Evolutionary conservation across 2,888 invertebrate species (phyloP).

Genomic region (Ophioninae sp.): DNA sequence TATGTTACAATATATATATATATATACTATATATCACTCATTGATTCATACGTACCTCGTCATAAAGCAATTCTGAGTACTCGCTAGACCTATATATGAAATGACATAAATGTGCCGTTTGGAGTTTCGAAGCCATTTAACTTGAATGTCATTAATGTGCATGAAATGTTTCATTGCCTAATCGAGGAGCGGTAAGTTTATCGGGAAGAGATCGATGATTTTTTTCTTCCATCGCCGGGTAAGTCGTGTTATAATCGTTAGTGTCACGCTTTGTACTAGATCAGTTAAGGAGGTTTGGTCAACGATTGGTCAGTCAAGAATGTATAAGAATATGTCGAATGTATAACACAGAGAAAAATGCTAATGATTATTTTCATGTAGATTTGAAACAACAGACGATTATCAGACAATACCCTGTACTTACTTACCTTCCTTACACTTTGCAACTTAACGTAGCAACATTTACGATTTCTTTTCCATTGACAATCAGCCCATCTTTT

Average conservation of each 20-base stretch:
- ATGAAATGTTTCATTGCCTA: slow-evolving; percentile 64
- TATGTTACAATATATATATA: background rate
- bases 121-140: slow-evolving; percentile 47
- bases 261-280: slow-evolving; percentile 17
- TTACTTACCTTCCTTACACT: background rate
- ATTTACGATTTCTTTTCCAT: background rate
- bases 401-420: background rate
- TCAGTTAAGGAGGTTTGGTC: slow-evolving; percentile 19
- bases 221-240: slow-evolving; percentile 50
- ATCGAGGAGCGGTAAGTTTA: slow-evolving; percentile 65
- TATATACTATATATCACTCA: slow-evolving; percentile 38
- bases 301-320: background rate
- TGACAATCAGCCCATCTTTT: background rate
- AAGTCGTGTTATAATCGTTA: slow-evolving; percentile 42
- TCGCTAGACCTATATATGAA: slow-evolving; percentile 36
- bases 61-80: slow-evolving; percentile 49
- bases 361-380: background rate
- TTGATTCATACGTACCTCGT: slow-evolving; percentile 40
- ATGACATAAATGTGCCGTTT: slow-evolving; percentile 51
- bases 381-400: background rate
- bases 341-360: background rate
- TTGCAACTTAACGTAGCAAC: background rate
- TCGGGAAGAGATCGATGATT: slow-evolving; percentile 45
- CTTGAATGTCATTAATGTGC: slow-evolving; percentile 64
- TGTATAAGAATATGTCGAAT: background rate